Evolutionary conservation across 2,113 vertebrate species (phyloP), one percentile per base, ranked within the genome.

Genomic region (Stercorarius parasiticus): DNA sequence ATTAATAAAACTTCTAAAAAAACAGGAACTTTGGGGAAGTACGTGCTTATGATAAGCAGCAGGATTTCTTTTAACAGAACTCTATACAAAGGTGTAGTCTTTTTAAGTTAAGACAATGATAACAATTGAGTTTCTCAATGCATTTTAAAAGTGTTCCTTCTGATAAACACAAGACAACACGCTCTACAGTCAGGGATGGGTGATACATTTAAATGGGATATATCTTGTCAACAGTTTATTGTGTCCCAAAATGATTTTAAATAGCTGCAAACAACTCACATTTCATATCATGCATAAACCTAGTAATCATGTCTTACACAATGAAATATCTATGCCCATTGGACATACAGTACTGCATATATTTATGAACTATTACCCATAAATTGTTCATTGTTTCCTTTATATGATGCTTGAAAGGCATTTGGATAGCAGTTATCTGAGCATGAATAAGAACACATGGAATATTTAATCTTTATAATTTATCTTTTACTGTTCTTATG

Each of bases 1-100:
- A 98, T 98, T 98, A 98, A 98, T 96, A 95, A 96, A 97, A 95
- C 96, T 93, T 94, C 94, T 97, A 90, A 98, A 98, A 96, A 98
- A 98, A 98, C 98, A 98, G 98, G 98, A 98, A 98, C 98, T 98
- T 97, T 59, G 88, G 90, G 97, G 97, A 98, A 98, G 97, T 97
- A 97, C 90, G 65, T 98, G 97, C 94, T 96, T 95, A 91, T 96
- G 98, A 98, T 98, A 98, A 98, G 97, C 98, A 96, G 97, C 95
- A 97, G 97, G 97, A 97, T 98, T 94, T 98, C 96, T 45, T 96
- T 97, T 94, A 96, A 95, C 93, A 97, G 93, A 97, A 93, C 92
- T 95, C 95, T 95, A 96, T 13, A 94, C 96, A 96, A 97, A 97
- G 94, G 96, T 72, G 72, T 91, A 96, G 96, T 95, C 72, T 90